Base-by-base conservation (phyloP, 2,113 vertebrate genomes). In the Siniperca chuatsi region DNA sequence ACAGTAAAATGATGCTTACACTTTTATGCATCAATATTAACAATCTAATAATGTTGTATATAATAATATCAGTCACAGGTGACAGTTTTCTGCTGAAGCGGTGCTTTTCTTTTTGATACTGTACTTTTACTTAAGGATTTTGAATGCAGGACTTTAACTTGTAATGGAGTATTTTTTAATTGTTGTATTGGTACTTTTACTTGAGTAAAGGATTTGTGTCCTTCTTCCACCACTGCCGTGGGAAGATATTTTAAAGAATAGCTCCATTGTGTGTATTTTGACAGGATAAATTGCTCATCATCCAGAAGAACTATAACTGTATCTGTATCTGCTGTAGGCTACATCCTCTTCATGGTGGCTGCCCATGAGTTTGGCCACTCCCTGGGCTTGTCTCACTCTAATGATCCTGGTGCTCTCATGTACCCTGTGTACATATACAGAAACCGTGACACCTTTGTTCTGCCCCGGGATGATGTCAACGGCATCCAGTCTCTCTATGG, bases 281-380 rank as follows among this genome's bases (percentile, higher is more conserved):
- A 55, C 33, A 3, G 55, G 23, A 37, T n/a, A 23, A 37, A 4
- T 6, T 13, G 12, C 13, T 48, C 21, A 12, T 44, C 54, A 29
- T 29, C 23, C 2, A 12, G 21, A 16, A 2, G 25, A 58, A 37
- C 4, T 73, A 10, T 8, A n/a, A 13, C 44, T 23, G 0, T 48
- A 54, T 15, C 25, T 57, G 35, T 55, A 3, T 40, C 20, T 60
- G 9, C 37, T 79, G 3, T 48, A 99, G 98, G 96, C 3, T 96
- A 96, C 65, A 96, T 96, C 69, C 94, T 99, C 76, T 98, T 99
- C 92, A 73, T 98, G 55, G 97, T 99, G 46, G 92, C 97, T 58
- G 98, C 98, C 75, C 98, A 99, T 88, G 98, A 99, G 88, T 96
- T 99, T 69, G 98, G 98, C 58, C 98, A 99, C 87, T 96, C 98